Base-by-base conservation (phyloP, 2,113 vertebrate species). In the Leptosomus discolor region DNA sequence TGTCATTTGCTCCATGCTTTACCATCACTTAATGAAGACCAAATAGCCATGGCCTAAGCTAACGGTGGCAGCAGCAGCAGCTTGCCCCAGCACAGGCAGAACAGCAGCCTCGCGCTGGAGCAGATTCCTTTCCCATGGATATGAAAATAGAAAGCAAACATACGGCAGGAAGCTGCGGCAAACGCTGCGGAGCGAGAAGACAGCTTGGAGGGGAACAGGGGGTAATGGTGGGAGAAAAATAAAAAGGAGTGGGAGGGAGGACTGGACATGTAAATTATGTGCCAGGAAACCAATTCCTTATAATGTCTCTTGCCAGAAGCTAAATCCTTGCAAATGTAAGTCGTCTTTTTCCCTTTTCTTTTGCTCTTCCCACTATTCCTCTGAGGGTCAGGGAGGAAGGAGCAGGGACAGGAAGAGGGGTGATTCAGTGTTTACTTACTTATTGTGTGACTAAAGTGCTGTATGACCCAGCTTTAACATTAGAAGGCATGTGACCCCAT, bases 251-350 rank as follows among this genome's bases (percentile, higher is more conserved):
- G 58, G 93, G 94, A 88, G 88, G 80, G 65, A 95, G 73, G 88
- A 95, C 94, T 97, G 98, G 98, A 95, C 97, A 96, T 88, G 92
- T 97, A 98, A 98, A 98, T 98, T 93, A 94, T 97, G 90, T 92
- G 97, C 96, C 98, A 98, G 98, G 98, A 98, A 98, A 98, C 97
- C 57, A 97, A 98, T 98, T 98, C 97, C 96, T 97, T 96, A 94
- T 69, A 94, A 89, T 64, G 95, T 90, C 96, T 87, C 92, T 98
- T 97, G 97, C 98, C 97, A 98, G 96, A 97, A 98, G 95, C 95
- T 92, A 97, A 97, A 97, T 94, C 93, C 91, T 93, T 97, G 76
- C 96, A 97, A 96, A 98, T 95, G 79, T 76, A 91, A 93, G 77
- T 61, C 3, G 2, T 63, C 79, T 79, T 85, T 87, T 78, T 56